Base-by-base conservation (phyloP, 2,113 vertebrate genomes). In the Halcyon senegalensis region DNA sequence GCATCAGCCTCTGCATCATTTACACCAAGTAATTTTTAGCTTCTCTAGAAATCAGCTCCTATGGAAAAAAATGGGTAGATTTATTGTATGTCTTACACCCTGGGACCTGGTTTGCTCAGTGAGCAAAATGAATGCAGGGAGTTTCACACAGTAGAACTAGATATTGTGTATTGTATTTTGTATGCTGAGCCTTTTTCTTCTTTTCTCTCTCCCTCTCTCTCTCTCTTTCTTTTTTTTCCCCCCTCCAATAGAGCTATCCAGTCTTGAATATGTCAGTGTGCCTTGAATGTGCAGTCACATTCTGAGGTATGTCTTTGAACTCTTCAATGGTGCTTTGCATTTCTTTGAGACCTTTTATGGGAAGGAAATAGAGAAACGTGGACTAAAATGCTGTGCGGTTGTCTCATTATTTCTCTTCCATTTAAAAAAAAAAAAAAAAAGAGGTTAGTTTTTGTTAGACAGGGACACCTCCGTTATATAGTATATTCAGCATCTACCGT, bases 271-370 rank as follows among this genome's bases (percentile, higher is more conserved):
- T 88, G 80, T 94, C 95, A 92, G 33, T 46, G 55, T 85, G 77
- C 79, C 89, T 91, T 72, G 91, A 96, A 94, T 89, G 93, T 96
- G 96, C 92, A 96, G 97, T 91, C 93, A 93, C 58, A 72, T 85
- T 95, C 90, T 80, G 80, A 94, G 74, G 88, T 94, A 79, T 80
- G 92, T 85, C 94, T 96, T 97, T 96, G 94, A 97, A 97, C 87
- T 94, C 91, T 92, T 96, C 93, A 94, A 76, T 96, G 90, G 83
- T 92, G 60, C 87, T 94, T 97, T 97, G 95, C 91, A 95, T 97
- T 96, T 96, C 93, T 96, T 95, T 91, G 93, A 97, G 96, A 94
- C 75, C 56, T 94, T 96, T 97, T 79, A 96, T 89, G 92, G 84
- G 80, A 89, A 89, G 88, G 92, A 96, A 85, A 95, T 79, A 87